These are phyloP conservation scores for Hylaeus volcanicus DNA, from an alignment of 1,140 invertebrate species.

Conservation along the genomic window DNA sequence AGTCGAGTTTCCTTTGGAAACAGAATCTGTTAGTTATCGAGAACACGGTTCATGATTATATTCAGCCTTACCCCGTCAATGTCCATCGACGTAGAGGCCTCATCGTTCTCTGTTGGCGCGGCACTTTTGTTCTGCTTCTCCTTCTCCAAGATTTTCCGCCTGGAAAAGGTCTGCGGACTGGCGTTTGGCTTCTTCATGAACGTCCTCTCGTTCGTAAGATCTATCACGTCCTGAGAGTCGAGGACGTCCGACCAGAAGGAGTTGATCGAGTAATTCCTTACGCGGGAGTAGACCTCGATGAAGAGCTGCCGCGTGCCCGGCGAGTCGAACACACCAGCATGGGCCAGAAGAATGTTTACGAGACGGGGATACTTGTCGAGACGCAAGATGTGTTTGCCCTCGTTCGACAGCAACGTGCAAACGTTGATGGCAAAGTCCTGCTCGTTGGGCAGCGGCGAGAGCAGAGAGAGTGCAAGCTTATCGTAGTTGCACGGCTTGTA, in stretches of 20 bases:
- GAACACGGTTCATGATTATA: not conserved
- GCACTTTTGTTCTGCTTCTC: constrained; percentile 64
- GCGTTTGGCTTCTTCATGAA: constrained; percentile 80
- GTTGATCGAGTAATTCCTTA: constrained; percentile 87
- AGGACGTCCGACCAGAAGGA: constrained; percentile 88
- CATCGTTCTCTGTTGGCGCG: constrained; percentile 42
- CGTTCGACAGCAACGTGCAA: constrained; percentile 96
- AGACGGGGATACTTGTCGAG: constrained; percentile 91
- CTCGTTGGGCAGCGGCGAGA: constrained; percentile 98
- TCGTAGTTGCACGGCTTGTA: constrained; percentile 92
- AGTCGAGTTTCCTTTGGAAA: not conserved
- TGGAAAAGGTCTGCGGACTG: constrained; percentile 71
- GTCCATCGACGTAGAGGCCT: constrained; percentile 59
- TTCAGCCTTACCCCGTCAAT: constrained; percentile 59
- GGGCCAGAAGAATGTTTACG: constrained; percentile 93
- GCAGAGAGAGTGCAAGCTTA: constrained; percentile 92
- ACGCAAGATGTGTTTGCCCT: constrained; percentile 93
- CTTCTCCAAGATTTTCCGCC: constrained; percentile 70
- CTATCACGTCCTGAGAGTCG: constrained; percentile 84
- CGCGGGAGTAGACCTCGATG: constrained; percentile 86
- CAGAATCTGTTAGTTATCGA: not conserved
- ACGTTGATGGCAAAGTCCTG: constrained; percentile 99
- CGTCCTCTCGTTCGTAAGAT: constrained; percentile 85
- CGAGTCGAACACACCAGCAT: constrained; percentile 93
- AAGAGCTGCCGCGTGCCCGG: constrained; percentile 87